phyloP scores from a whole-genome alignment of 2,888 invertebrate species.

The Sinodicranocentrus sp. region DNA sequence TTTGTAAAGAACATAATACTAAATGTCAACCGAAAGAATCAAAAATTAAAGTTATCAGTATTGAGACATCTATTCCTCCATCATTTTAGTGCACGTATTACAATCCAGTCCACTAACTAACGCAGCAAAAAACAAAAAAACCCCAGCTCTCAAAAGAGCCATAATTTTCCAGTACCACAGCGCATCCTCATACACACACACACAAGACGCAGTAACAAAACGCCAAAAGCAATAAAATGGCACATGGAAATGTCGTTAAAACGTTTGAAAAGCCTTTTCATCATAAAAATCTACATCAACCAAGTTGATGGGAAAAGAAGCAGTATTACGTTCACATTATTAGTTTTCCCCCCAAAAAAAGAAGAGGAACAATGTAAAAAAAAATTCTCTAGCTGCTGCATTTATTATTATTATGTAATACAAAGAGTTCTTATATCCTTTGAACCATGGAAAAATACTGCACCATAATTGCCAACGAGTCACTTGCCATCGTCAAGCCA shows the following conservation, averaged over 20 bases:
- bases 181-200: too few relatives aligned
- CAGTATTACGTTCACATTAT: slow-evolving; percentile 49
- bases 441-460: slow-evolving; percentile 40
- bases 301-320: slow-evolving; percentile 20
- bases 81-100: too few relatives aligned
- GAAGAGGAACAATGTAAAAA: slow-evolving; percentile 57
- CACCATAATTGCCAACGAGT: slow-evolving; percentile 55
- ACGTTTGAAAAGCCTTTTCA: slow-evolving; percentile 46
- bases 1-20: too few relatives aligned
- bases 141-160: too few relatives aligned
- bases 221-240: slow-evolving; percentile 60
- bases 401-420: slow-evolving; percentile 48
- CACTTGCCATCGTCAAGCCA: slow-evolving; percentile 27
- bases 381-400: slow-evolving; percentile 27
- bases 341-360: slow-evolving; percentile 48
- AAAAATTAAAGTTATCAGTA: too few relatives aligned
- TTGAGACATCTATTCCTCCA: too few relatives aligned
- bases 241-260: slow-evolving; percentile 62
- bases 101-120: too few relatives aligned
- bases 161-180: too few relatives aligned
- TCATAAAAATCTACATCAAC: slow-evolving; percentile 57
- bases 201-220: slow-evolving; percentile 34
- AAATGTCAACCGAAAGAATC: too few relatives aligned
- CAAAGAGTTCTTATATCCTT: slow-evolving; percentile 44
- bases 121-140: too few relatives aligned